These are phyloP conservation scores for Pontoporia blainvillei DNA, from an alignment of 2,113 vertebrate genomes.

Conservation along the genomic window DNA sequence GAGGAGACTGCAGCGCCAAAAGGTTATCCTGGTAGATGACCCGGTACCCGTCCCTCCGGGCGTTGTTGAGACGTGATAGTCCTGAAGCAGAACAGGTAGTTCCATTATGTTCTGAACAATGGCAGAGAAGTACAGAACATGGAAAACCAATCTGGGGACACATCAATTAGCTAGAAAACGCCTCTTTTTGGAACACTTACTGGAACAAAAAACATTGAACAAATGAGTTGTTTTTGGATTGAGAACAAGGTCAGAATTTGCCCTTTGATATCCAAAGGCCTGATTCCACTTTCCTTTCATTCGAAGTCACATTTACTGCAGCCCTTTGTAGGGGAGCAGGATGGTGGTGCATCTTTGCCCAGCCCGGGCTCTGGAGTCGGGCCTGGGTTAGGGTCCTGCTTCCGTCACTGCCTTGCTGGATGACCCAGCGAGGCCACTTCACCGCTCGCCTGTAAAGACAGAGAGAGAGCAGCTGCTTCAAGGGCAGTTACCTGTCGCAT, in stretches of 20 bases:
- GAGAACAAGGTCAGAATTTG: neutral
- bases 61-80: neutral
- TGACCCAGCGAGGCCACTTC: neutral
- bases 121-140: neutral
- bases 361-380: neutral
- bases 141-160: neutral
- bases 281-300: neutral
- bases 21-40: neutral
- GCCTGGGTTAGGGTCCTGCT: neutral
- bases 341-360: neutral
- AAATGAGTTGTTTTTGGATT: neutral
- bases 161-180: neutral
- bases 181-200: neutral
- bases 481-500: fast-evolving
- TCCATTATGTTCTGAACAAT: neutral
- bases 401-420: neutral
- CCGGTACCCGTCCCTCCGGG: fast-evolving
- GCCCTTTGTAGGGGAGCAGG: neutral
- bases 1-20: neutral
- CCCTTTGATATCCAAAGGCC: neutral
- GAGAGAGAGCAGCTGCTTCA: neutral
- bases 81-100: neutral
- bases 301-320: neutral
- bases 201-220: neutral
- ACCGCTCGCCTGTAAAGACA: neutral